Percentiles rank a stretch among this genome's conserved stretches.
These are phyloP conservation scores for Bryconaethiops microstoma DNA, from an alignment of 2,797 vertebrate species.

Conservation along the genomic window DNA sequence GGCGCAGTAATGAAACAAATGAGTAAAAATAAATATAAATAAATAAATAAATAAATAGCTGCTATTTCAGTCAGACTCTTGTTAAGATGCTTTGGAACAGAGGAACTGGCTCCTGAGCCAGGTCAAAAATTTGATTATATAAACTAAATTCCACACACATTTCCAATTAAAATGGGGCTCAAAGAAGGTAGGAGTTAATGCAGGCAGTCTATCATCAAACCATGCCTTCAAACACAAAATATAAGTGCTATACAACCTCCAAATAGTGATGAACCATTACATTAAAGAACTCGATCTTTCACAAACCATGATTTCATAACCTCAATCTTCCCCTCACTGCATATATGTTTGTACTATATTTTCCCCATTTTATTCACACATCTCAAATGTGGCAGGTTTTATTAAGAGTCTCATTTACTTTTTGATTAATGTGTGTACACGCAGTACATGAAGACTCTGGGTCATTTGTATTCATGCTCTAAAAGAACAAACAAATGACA, in stretches of 20 bases:
- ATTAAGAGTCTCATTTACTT: too few relatives aligned
- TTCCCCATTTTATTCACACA: too few relatives aligned
- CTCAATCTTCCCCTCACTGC: too few relatives aligned
- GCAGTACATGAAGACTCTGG: too few relatives aligned
- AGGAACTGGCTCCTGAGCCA: background rate
- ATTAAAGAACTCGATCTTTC: background rate
- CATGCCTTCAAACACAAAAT: background rate
- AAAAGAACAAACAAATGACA: background rate
- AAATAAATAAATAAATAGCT: background rate
- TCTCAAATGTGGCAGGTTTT: too few relatives aligned
- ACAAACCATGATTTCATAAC: background rate
- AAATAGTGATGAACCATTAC: slow-evolving; percentile 5
- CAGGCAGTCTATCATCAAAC: background rate
- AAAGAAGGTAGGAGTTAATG: background rate
- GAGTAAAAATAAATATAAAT: background rate
- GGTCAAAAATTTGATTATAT: slow-evolving; percentile 1
- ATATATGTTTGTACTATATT: too few relatives aligned
- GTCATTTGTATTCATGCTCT: background rate
- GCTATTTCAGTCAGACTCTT: background rate
- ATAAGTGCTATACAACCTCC: background rate
- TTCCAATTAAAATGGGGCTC: background rate
- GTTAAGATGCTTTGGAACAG: background rate
- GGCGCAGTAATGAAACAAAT: background rate
- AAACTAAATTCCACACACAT: background rate
- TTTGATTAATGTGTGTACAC: too few relatives aligned